Base-by-base conservation (phyloP, 2,888 invertebrate genomes). In the Cephus rjabovi region DNA sequence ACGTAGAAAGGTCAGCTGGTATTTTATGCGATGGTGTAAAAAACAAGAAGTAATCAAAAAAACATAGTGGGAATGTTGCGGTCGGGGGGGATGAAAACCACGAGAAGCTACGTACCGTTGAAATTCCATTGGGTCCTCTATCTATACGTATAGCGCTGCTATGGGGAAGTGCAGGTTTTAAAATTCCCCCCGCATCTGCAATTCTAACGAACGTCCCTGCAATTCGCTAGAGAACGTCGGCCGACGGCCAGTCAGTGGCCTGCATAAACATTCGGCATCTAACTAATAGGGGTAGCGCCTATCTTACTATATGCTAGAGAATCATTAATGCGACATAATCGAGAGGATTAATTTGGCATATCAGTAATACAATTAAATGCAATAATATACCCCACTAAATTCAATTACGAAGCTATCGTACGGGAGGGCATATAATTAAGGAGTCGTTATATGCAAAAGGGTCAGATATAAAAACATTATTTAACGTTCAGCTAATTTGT, bases 121-220 rank as follows among this genome's bases (percentile, higher is more conserved):
- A 56, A 56, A 56, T 56, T 56, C 56, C 56, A 56, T 56, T 56
- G 56, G 56, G 15, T 56, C 56, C 56, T 56, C 56, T 9, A 23
- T 56, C 56, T 56, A 9, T 56, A 56, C 56, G 23, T 56, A 23
- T 9, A 23, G 56, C 0, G 1, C 86, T 87, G 88, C 87, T 89
- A 89, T 87, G 86, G 87, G 84, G 83, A 85, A 87, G 85, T 86
- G 84, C 85, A 85, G 87, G 86, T 88, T 88, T 88, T 86, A 86
- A 87, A 89, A 89, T 86, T 84, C 83, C 82, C 82, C 83, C 80
- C 81, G 79, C 80, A 89, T 89, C 89, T 89, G 89, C 88, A 89
- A 89, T 89, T 89, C 89, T 84, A 84, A 89, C 85, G 87, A 88
- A 85, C 80, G 81, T 77, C 80, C 85, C 86, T 86, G 86, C 85